Evolutionary conservation across 2,888 invertebrate species (phyloP), one percentile per base, ranked within the genome.

Genomic region (Diarsia dahlii): DNA sequence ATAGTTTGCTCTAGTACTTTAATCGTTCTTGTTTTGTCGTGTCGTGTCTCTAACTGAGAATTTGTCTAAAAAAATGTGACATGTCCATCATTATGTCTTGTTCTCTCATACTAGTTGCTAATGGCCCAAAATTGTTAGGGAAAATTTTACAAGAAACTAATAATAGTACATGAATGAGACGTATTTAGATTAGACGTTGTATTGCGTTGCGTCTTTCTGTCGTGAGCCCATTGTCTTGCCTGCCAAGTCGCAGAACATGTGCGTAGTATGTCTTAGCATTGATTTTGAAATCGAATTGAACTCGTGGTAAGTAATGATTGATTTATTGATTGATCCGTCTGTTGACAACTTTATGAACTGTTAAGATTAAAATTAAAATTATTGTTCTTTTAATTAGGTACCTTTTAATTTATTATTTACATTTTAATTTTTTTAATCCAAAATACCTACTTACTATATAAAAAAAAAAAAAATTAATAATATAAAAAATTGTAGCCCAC

Each of bases 141-240:
- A 65, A 67, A 70, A 69, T 67, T 75, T 80, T 71, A 64, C 68
- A 68, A 77, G 62, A 46, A n/a, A 9, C 56, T 72, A 77, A 65
- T 62, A 34, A 62, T 72, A 76, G 65, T 18, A n/a, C 12, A 81
- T 87, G 84, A 86, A 87, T 86, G 87, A 74, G 85, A 77, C 78
- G 63, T 74, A 73, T 77, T 80, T 78, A 80, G 81, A 68, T 80
- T 78, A 80, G 81, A 68, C 28, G 68, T 39, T 46, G 67, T 68
- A 68, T 76, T 77, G 67, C 76, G 75, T 78, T 68, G 78, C 68
- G 68, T 52, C 28, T 60, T 45, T 34, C 65, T 74, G 52, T 76
- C 64, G 50, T 84, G 73, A 80, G 64, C 69, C 71, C 81, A 81
- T 73, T 76, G 73, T 72, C n/a, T 28, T 12, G 39, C 10, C 15